Evolutionary conservation across 2,888 invertebrate species (phyloP).

Genomic region (Neoscelio sp.): DNA sequence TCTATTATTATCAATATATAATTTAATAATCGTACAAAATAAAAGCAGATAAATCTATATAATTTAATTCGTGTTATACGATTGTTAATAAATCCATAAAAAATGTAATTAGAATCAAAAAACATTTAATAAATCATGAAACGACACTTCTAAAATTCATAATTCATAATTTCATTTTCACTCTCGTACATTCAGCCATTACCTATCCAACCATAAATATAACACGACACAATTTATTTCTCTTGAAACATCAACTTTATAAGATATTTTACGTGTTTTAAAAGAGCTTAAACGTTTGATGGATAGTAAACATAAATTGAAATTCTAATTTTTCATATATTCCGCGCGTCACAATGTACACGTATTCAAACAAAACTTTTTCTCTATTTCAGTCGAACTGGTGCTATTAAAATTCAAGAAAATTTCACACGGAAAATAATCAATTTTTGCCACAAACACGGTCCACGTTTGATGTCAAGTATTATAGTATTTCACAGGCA

Average conservation of each 20-base stretch:
- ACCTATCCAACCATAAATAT: constrained; percentile 32
- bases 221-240: constrained; percentile 40
- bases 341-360: background rate
- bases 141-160: background rate
- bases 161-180: constrained; percentile 14
- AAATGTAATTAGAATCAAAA: background rate
- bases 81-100: background rate
- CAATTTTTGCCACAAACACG: too few relatives aligned
- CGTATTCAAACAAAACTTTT: constrained; percentile 4
- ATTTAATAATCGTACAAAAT: too few relatives aligned
- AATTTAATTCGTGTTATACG: background rate
- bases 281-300: constrained; percentile 52
- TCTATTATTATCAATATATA: too few relatives aligned
- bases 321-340: constrained; percentile 36
- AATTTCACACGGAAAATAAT: too few relatives aligned
- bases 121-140: background rate
- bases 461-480: constrained; percentile 31
- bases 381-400: constrained; percentile 2
- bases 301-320: constrained; percentile 52
- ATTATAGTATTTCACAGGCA: constrained; percentile 39
- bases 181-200: background rate
- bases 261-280: constrained; percentile 52
- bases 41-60: too few relatives aligned
- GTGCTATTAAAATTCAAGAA: constrained; percentile 16
- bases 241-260: constrained; percentile 42